Percentiles rank a stretch among this genome's conserved stretches.
These are phyloP conservation scores for Myotis davidii DNA, from an alignment of 2,113 vertebrate genomes.

Conservation along the genomic window DNA sequence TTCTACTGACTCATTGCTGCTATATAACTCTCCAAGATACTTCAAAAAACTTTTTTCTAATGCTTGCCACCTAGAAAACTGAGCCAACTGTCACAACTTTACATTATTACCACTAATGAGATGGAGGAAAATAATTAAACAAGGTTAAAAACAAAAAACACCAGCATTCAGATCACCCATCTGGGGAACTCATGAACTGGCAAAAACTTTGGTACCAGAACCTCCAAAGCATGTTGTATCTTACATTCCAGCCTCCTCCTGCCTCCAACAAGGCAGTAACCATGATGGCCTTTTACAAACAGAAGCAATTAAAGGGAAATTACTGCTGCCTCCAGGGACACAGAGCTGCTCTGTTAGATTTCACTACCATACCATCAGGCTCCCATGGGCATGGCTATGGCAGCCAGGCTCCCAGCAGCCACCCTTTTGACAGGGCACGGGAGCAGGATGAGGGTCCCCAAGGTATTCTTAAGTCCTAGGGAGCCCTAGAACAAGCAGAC, in stretches of 20 bases:
- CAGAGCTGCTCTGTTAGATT: background rate
- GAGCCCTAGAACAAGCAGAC: background rate
- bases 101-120: background rate
- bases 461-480: background rate
- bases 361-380: background rate
- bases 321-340: background rate
- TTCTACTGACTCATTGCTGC: background rate
- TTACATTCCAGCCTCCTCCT: background rate
- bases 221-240: background rate
- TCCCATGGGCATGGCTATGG: background rate
- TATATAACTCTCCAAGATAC: background rate
- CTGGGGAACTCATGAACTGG: background rate
- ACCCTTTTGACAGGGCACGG: background rate
- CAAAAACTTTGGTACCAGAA: background rate
- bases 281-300: background rate
- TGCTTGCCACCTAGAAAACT: background rate
- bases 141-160: background rate
- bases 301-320: background rate
- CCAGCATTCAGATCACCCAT: background rate
- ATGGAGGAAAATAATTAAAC: background rate
- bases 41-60: background rate
- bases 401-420: background rate
- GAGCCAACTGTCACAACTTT: background rate
- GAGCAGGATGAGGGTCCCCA: background rate
- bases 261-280: background rate